Base-by-base conservation (phyloP, 2,113 vertebrate species). In the Pyxicephalus adspersus region DNA sequence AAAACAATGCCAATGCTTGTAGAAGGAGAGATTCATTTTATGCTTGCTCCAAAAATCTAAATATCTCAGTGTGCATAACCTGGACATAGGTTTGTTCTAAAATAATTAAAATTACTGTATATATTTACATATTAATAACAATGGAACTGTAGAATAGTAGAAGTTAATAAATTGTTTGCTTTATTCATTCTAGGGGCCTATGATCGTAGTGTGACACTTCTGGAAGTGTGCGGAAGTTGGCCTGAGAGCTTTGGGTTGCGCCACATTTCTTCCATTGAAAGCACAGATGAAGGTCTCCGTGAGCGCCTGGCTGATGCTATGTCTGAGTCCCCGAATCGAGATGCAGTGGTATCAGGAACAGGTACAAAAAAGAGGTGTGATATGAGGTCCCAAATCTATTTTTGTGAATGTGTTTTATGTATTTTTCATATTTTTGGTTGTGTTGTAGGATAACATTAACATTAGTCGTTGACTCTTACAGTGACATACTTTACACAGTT, bases 141-240 rank as follows among this genome's bases (percentile, higher is more conserved):
- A n/a, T n/a, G n/a, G n/a, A n/a, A n/a, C n/a, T n/a, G 9, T 2
- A 45, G 38, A 25, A 15, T 7, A 64, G 11, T 13, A 28, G 7
- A 28, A 64, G 9, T 28, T 3, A 23, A 64, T 64, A 28, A 15
- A 23, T 22, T 6, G 6, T 26, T 64, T 76, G 8, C 26, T 63
- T 64, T 66, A 3, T 80, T 63, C 85, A 45, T 81, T 83, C 38
- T 88, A 99, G 97, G 96, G 86, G 87, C 93, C 28, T 98, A 96
- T 80, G 97, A 98, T 86, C 94, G 96, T 68, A 96, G 96, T 0
- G 95, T 99, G 87, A 99, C 97, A 58, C 88, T 99, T 86, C 92
- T 98, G 87, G 96, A 99, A 88, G 96, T 99, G 60, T 99, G 96
- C 0, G 97, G 98, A 76, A 99, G 98, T 89, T 99, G 98, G 97